Conservation (phyloP, 2,888 invertebrate genomes). For the Steinernema scapterisci region DNA sequence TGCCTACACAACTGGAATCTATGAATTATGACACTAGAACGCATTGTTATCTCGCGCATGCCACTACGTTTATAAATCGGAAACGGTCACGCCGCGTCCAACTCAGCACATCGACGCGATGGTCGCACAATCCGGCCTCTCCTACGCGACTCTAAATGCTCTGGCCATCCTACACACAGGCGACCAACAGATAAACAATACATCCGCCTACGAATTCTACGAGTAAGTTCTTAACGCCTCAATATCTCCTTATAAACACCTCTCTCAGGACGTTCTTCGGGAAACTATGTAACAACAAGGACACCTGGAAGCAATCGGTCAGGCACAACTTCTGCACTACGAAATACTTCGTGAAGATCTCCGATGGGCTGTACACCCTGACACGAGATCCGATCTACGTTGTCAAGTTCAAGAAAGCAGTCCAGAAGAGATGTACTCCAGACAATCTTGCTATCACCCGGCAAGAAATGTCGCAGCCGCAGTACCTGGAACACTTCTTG, state of each 20-base stretch:
- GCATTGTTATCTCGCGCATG: too few species aligned
- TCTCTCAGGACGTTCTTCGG: background rate
- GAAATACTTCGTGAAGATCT: slow-evolving; percentile 21
- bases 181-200: background rate
- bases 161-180: background rate
- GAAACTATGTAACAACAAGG: too few species aligned
- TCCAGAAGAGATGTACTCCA: background rate
- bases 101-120: background rate
- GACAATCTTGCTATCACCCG: background rate
- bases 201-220: background rate
- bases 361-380: background rate
- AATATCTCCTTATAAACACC: background rate
- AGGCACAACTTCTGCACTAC: slow-evolving; percentile 1
- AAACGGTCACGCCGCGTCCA: too few species aligned
- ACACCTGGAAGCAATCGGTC: slow-evolving; percentile 7
- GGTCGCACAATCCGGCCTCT: background rate
- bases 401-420: background rate
- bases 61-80: too few species aligned
- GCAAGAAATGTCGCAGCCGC: background rate
- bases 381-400: background rate
- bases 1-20: too few species aligned
- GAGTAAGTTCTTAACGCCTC: background rate
- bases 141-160: slow-evolving; percentile 4
- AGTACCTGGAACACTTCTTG: background rate
- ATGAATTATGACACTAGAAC: too few species aligned